Conservation (phyloP, 2,888 invertebrate species). For the Hemicrepidius hirtus region DNA sequence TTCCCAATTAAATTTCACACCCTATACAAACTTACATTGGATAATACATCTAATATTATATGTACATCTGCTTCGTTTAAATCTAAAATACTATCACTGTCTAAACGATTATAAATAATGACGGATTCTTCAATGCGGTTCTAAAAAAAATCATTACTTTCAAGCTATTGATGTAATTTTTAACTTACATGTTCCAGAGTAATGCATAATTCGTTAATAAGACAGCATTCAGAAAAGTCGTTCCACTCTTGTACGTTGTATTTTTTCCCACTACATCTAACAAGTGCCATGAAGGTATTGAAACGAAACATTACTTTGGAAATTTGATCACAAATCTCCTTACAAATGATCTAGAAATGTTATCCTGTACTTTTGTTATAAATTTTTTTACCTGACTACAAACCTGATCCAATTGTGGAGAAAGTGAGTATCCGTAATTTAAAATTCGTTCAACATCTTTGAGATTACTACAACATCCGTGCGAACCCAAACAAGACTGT, state of each 20-base stretch:
- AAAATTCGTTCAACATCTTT: slow-evolving; percentile 60
- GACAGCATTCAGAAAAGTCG: slow-evolving; percentile 69
- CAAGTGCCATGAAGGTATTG: slow-evolving; percentile 68
- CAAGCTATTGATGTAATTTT: too few species aligned
- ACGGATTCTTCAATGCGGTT: slow-evolving; percentile 64
- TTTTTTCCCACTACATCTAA: slow-evolving; percentile 51
- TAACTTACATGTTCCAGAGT: slow-evolving; percentile 69
- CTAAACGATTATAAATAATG: slow-evolving; percentile 64
- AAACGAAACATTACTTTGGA: slow-evolving; percentile 64
- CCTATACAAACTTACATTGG: slow-evolving; percentile 63
- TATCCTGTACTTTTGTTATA: too few species aligned
- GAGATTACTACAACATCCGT: slow-evolving; percentile 48
- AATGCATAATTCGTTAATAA: slow-evolving; percentile 68
- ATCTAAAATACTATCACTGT: slow-evolving; percentile 51
- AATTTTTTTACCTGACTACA: not conserved
- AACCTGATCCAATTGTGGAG: not conserved
- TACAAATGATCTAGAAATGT: slow-evolving; percentile 14
- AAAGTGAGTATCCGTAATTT: slow-evolving; percentile 57
- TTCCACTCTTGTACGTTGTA: slow-evolving; percentile 69
- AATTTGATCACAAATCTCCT: slow-evolving; percentile 33
- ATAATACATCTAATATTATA: slow-evolving; percentile 59
- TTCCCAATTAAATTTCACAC: slow-evolving; percentile 54
- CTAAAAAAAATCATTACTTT: slow-evolving; percentile 63
- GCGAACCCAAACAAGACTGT: slow-evolving; percentile 68
- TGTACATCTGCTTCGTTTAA: slow-evolving; percentile 58